Conservation (phyloP, 2,797 vertebrate species). For the Amblyopsis hoosieri region DNA sequence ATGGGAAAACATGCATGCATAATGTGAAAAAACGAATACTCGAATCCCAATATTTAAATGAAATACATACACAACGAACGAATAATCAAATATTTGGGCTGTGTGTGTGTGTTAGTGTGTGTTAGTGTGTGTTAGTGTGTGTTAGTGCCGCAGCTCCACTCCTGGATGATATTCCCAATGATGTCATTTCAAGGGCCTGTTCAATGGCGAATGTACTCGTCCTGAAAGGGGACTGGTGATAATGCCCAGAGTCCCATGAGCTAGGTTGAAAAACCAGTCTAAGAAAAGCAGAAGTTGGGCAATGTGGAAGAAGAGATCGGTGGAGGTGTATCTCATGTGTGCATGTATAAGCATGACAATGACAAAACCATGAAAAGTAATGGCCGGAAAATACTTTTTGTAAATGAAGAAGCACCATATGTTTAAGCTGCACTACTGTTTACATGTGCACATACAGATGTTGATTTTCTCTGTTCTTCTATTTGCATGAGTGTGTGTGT, state of each 20-base stretch:
- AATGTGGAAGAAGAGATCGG: slow-evolving; percentile 33
- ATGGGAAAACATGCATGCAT: too few species aligned
- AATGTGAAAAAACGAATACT: too few species aligned
- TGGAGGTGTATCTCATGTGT: slow-evolving; percentile 43
- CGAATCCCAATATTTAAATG: too few species aligned
- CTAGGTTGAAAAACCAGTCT: slow-evolving; percentile 48
- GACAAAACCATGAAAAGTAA: slow-evolving; percentile 12
- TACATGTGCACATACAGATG: slow-evolving; percentile 14
- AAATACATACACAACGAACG: too few species aligned
- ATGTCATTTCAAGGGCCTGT: slow-evolving; percentile 45
- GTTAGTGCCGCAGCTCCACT: slow-evolving; percentile 2
- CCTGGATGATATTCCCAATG: not conserved
- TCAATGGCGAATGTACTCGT: slow-evolving; percentile 53
- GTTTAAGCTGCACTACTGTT: not conserved
- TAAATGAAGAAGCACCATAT: slow-evolving; percentile 15
- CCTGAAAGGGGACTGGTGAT: slow-evolving; percentile 44
- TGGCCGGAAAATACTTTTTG: slow-evolving; percentile 6
- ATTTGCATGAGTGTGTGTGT: slow-evolving; percentile 35
- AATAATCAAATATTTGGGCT: too few species aligned
- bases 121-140: too few species aligned
- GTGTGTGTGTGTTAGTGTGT: too few species aligned
- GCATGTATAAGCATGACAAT: slow-evolving; percentile 5
- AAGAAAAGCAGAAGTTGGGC: slow-evolving; percentile 31
- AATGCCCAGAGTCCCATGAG: slow-evolving; percentile 42
- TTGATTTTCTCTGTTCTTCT: slow-evolving; percentile 37